phyloP scores from a whole-genome alignment of 2,888 invertebrate species.

The Cremastobaeus sp. region DNA sequence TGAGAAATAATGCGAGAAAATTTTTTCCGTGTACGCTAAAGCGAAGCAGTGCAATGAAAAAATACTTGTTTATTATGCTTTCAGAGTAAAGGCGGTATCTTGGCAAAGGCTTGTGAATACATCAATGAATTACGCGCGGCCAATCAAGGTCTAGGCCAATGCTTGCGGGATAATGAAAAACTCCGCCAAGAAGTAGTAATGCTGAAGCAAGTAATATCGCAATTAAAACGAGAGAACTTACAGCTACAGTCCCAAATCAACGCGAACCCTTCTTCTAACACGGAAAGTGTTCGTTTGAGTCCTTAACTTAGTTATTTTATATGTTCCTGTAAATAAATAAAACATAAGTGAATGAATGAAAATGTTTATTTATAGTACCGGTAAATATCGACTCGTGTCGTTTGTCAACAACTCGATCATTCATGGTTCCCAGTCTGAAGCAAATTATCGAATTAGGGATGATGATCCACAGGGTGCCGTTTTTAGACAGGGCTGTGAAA shows the following conservation, averaged over 20 bases:
- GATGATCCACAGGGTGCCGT: conserved; percentile 30
- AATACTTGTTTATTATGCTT: conserved; percentile 9
- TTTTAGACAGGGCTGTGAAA: conserved; percentile 69
- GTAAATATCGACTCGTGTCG: conserved; percentile 13
- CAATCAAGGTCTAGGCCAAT: conserved; percentile 85
- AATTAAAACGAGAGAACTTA: conserved; percentile 87
- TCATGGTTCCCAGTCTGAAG: too few relatives aligned
- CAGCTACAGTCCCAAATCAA: conserved; percentile 82
- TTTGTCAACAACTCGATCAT: conserved; percentile 12
- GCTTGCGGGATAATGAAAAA: conserved; percentile 85
- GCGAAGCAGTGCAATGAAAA: too few relatives aligned
- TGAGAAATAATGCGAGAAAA: too few relatives aligned
- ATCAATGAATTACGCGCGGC: conserved; percentile 90
- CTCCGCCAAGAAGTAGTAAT: conserved; percentile 85
- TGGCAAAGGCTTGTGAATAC: conserved; percentile 97
- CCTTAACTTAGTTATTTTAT: conserved; percentile 60
- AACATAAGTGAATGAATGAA: too few relatives aligned
- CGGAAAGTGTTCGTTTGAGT: conserved; percentile 68
- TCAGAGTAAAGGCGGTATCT: conserved; percentile 95
- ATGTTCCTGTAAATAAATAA: conserved; percentile 56
- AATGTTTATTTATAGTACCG: conserved; percentile 33
- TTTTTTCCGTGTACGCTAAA: too few relatives aligned
- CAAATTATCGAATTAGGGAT: conserved; percentile 32
- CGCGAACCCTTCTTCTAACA: conserved; percentile 56
- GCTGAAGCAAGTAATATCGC: conserved; percentile 85